A percentile compares a stretch with the other conserved stretches of the same genome.
These are phyloP conservation scores for Benthosema pterotum DNA, from an alignment of 2,797 vertebrate species.

Conservation along the genomic window DNA sequence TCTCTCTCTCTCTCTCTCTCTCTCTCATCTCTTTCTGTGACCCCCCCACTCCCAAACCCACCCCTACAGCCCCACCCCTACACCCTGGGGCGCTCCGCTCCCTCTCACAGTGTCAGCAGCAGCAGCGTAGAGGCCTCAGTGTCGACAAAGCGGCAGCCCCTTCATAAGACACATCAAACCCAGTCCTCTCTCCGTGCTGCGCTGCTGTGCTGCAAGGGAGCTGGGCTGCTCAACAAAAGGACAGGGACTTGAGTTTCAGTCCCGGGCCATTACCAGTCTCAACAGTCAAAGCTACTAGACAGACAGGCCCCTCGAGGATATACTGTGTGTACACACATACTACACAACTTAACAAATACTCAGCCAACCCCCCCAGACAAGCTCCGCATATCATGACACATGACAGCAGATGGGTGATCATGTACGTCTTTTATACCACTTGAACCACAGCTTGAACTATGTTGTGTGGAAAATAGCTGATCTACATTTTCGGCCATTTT, in stretches of 20 bases:
- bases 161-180: constrained; percentile 81
- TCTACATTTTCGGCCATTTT: too few species aligned
- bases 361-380: constrained; percentile 39
- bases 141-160: constrained; percentile 81
- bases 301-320: constrained; percentile 48
- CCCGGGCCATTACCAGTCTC: constrained; percentile 62
- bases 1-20: constrained; percentile 36
- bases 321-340: background rate
- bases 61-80: constrained; percentile 43
- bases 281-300: constrained; percentile 51
- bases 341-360: constrained; percentile 45
- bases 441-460: too few species aligned
- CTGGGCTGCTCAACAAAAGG: constrained; percentile 65
- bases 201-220: constrained; percentile 62
- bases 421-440: constrained; percentile 53
- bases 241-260: constrained; percentile 66
- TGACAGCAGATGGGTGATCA: constrained; percentile 71
- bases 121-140: constrained; percentile 62
- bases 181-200: constrained; percentile 60
- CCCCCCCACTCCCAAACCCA: constrained; percentile 52
- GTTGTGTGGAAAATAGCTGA: too few species aligned
- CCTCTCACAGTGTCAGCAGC: constrained; percentile 71
- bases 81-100: constrained; percentile 59
- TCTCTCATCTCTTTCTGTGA: constrained; percentile 56
- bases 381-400: constrained; percentile 57